Conservation (phyloP, 1,140 invertebrate genomes). For the Papilio dardanus region DNA sequence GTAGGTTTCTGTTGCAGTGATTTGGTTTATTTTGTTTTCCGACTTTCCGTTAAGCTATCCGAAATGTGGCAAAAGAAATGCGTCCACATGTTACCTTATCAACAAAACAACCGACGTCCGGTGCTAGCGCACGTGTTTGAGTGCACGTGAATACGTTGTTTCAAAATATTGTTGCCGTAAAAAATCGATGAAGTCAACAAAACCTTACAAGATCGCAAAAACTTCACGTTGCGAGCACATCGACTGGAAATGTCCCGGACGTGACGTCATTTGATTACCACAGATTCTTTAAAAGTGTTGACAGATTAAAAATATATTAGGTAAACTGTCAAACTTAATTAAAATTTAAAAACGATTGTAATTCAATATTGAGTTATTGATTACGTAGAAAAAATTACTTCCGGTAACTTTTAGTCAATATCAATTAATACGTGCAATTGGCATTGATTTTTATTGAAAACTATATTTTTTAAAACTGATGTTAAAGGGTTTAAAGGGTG, state of each 20-base stretch:
- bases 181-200: constrained; percentile 17
- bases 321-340: background rate
- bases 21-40: background rate
- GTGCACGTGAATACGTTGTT: constrained; percentile 6
- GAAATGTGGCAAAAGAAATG: constrained; percentile 11
- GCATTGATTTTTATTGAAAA: too few relatives aligned
- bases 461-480: background rate
- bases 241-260: constrained; percentile 1
- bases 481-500: background rate
- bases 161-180: constrained; percentile 22
- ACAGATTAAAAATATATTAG: background rate
- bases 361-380: background rate
- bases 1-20: background rate
- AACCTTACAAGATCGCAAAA: constrained; percentile 26
- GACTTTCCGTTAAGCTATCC: background rate
- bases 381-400: too few relatives aligned
- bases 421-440: too few relatives aligned
- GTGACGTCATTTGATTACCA: constrained; percentile 13
- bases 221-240: background rate
- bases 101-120: constrained; percentile 17
- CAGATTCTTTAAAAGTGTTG: background rate
- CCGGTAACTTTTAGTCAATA: too few relatives aligned
- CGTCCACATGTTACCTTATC: constrained; percentile 16
- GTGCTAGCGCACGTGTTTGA: constrained; percentile 17
- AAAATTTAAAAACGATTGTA: background rate